Base-by-base conservation (phyloP, 2,888 invertebrate species). In the Sarcophaga carnaria region DNA sequence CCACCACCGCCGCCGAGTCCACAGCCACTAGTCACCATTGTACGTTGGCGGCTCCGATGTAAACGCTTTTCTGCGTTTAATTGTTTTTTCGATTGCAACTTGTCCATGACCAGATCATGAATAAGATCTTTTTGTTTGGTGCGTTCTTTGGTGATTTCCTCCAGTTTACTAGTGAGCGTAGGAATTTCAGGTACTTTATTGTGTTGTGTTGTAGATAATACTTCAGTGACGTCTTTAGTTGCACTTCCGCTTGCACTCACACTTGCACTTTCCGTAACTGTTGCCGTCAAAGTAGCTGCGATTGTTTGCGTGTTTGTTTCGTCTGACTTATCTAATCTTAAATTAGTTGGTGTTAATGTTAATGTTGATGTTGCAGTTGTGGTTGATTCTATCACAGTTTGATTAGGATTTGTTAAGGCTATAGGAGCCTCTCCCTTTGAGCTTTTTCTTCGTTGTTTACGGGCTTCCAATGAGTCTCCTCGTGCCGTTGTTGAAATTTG, bases 121-220 rank as follows among this genome's bases (percentile, higher is more conserved):
- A 98, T 96, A 45, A 97, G 94, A 91, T 96, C 96, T 88, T 97
- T 97, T 93, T 97, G 97, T 91, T 97, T 96, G 62, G 96, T 96
- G 80, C 97, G 94, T 91, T 97, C 97, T 91, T 96, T 95, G 88
- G 96, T 96, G 59, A 97, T 95, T 93, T 97, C 96, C 91, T 97
- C 96, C 79, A 96, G 94, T 91, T 96, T 96, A 82, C 95, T 94
- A 2, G 95, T 95, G 4, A 96, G 95, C 3, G 95, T 95, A 94
- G 74, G 95, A 94, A 81, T 92, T 92, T 90, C 93, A 91, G 93
- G 91, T 90, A 91, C 91, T 90, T 93, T 91, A 75, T 90, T 88
- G 91, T 91, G 25, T 87, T 87, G 88, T 78, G 75, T 66, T 76
- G 67, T 81, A 76, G 72, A 12, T 17, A 90, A 89, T 84, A 72